phyloP scores from a whole-genome alignment of 1,140 invertebrate genomes.

The Leptestheria dahalacensis region DNA sequence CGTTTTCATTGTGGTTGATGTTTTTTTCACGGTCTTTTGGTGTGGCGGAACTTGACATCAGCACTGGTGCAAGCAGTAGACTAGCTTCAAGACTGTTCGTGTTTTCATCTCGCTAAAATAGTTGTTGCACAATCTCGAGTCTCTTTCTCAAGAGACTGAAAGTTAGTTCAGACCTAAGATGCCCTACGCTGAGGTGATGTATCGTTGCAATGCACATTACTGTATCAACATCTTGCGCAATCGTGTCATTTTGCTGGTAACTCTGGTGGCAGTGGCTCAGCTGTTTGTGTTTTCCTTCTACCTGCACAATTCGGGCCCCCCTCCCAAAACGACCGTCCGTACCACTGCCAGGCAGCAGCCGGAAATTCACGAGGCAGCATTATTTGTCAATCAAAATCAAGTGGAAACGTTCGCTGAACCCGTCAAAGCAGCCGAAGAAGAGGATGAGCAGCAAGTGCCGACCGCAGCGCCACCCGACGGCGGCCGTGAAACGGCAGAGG shows the following conservation, averaged over 20 bases:
- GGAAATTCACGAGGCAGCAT: not conserved
- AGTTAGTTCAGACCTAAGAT: not conserved
- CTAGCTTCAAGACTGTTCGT: not conserved
- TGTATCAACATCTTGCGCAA: slow-evolving; percentile 6
- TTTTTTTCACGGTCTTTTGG: not conserved
- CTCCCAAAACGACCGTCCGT: not conserved
- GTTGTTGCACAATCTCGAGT: too few species aligned
- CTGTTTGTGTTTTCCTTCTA: slow-evolving; percentile 9
- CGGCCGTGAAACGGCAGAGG: not conserved
- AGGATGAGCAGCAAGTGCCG: not conserved
- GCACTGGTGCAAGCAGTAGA: not conserved
- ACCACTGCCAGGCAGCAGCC: not conserved
- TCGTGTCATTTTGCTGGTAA: not conserved
- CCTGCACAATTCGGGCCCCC: not conserved
- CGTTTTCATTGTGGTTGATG: not conserved
- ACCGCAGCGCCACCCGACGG: not conserved
- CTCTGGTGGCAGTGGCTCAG: not conserved
- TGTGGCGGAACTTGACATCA: not conserved
- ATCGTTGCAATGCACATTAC: slow-evolving; percentile 9
- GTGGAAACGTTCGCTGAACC: not conserved
- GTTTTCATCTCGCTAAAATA: not conserved
- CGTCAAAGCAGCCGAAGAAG: not conserved
- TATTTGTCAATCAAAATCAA: not conserved
- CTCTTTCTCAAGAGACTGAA: too few species aligned
- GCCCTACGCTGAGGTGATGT: slow-evolving; percentile 11